phyloP scores from a whole-genome alignment of 2,888 invertebrate species.

The Dione juno region DNA sequence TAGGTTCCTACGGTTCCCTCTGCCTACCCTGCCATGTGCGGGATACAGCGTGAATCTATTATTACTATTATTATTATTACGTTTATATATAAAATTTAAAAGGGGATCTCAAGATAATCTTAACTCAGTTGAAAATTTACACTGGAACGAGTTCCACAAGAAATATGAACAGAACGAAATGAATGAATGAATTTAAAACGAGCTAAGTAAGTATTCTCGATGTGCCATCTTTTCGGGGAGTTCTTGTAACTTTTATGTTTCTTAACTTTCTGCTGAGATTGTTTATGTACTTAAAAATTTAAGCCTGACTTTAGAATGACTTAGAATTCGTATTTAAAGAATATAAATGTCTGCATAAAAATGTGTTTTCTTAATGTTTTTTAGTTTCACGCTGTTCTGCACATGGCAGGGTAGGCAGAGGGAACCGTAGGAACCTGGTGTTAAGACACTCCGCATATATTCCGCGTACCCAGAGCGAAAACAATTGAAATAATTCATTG shows the following conservation, averaged over 20 bases:
- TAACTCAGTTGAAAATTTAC: slow-evolving; percentile 12
- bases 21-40: too few species aligned
- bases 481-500: too few species aligned
- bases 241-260: slow-evolving; percentile 14
- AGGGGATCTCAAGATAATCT: slow-evolving; percentile 2
- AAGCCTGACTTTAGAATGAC: background rate
- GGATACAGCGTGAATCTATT: too few species aligned
- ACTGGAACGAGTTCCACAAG: slow-evolving; percentile 10
- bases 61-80: too few species aligned
- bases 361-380: background rate
- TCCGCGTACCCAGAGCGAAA: too few species aligned
- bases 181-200: slow-evolving; percentile 2
- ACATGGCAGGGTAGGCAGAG: too few species aligned
- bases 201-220: slow-evolving; percentile 15
- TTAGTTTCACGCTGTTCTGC: background rate
- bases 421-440: too few species aligned
- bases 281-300: background rate
- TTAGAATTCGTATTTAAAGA: too few species aligned
- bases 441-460: too few species aligned
- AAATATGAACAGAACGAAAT: slow-evolving; percentile 7
- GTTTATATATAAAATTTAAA: background rate
- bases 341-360: too few species aligned
- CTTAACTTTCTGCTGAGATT: slow-evolving; percentile 15
- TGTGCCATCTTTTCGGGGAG: slow-evolving; percentile 11
- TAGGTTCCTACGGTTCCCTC: too few species aligned